These are phyloP conservation scores for Petrocephalus schoutedeni DNA, from an alignment of 2,797 vertebrate genomes.

Conservation along the genomic window DNA sequence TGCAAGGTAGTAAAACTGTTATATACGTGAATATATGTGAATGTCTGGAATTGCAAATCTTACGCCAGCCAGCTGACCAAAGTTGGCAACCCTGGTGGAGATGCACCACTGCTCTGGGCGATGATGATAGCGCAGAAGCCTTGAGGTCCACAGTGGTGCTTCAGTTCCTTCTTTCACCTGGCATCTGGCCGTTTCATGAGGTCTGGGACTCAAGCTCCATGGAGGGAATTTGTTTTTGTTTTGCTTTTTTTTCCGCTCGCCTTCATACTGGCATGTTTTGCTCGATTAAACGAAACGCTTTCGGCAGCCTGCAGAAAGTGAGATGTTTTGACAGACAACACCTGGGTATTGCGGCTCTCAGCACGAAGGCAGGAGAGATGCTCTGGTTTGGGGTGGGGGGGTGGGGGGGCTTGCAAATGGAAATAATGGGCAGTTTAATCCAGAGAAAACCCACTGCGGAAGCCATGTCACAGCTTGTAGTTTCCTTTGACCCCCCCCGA, in stretches of 20 bases:
- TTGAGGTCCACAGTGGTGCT: constrained; percentile 30
- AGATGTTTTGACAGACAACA: constrained; percentile 14
- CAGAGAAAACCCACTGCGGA: background rate
- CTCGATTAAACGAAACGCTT: constrained; percentile 36
- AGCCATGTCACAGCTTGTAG: background rate
- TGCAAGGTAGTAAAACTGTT: no score
- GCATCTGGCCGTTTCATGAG: constrained; percentile 35
- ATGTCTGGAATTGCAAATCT: no score
- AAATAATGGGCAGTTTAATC: constrained; percentile 2
- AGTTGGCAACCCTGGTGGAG: no score
- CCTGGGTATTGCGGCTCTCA: background rate
- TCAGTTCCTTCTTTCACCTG: constrained; percentile 10
- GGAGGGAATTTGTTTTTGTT: constrained; percentile 32
- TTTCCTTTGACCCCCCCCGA: background rate
- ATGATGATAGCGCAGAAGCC: constrained; percentile 35
- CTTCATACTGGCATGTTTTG: constrained; percentile 33
- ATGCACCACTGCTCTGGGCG: constrained; percentile 34
- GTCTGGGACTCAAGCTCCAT: constrained; percentile 25
- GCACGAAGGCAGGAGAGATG: background rate
- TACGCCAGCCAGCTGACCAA: no score
- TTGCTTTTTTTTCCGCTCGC: constrained; percentile 28
- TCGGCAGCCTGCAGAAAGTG: constrained; percentile 5
- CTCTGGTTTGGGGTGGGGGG: background rate
- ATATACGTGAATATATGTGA: no score
- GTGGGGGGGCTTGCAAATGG: background rate